Percentiles rank a stretch among this genome's conserved stretches.
These are phyloP conservation scores for Otocyon megalotis DNA, from an alignment of 2,113 vertebrate species.

Conservation along the genomic window DNA sequence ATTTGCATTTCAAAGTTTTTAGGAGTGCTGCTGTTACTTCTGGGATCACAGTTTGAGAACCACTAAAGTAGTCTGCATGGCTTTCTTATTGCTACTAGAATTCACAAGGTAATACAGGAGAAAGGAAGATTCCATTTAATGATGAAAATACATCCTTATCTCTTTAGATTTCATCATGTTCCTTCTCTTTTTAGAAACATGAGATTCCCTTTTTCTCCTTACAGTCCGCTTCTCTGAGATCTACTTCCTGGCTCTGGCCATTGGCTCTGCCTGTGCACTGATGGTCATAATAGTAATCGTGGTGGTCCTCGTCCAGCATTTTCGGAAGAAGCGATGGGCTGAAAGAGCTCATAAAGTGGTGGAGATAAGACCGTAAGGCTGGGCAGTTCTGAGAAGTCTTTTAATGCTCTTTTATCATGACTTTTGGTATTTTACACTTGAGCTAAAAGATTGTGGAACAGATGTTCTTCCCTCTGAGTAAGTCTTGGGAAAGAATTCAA, in stretches of 20 bases:
- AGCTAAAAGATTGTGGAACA: not conserved
- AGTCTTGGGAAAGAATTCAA: conserved; percentile 12
- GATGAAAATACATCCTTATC: not conserved
- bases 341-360: conserved; percentile 82
- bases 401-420: not conserved
- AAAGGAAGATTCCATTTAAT: not conserved
- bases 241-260: conserved; percentile 89
- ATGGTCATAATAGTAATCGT: conserved; percentile 89
- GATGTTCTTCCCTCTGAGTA: not conserved
- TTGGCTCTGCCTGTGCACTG: conserved; percentile 89
- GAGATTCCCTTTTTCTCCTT: conserved; percentile 62
- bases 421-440: not conserved
- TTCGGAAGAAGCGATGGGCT: conserved; percentile 82
- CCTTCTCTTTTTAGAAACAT: not conserved
- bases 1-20: conserved; percentile 23
- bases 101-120: not conserved
- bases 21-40: not conserved
- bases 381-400: not conserved
- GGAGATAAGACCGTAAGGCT: conserved; percentile 90
- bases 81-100: not conserved
- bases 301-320: conserved; percentile 87
- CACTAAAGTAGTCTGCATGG: not conserved
- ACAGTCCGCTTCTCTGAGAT: conserved; percentile 94
- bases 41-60: not conserved
- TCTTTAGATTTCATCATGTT: not conserved